Base-by-base conservation (phyloP, 2,113 vertebrate genomes). In the Microcebus murinus region DNA sequence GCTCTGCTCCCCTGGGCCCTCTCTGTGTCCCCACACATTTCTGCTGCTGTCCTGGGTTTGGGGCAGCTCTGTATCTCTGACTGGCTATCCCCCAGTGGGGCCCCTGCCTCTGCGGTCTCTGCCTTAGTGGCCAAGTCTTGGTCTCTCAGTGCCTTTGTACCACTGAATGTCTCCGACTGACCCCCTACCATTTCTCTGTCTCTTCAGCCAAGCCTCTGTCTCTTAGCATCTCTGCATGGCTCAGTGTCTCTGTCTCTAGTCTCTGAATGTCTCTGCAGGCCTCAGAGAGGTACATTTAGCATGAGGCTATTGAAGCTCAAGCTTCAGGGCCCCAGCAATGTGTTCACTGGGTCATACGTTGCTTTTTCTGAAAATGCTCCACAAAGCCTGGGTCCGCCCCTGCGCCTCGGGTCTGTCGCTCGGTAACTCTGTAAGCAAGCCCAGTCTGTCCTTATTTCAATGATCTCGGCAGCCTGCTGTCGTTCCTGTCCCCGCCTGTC, bases 361-460 rank as follows among this genome's bases (percentile, higher is more conserved):
- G 31, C 74, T 74, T 93, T 91, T 80, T 57, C 88, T 87, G 42
- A 80, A 92, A 92, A 80, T 21, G 84, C 59, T 90, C 65, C 45
- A 50, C 73, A 14, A 52, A 92, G 25, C 25, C 85, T 59, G 31
- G 55, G 42, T 39, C 23, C 3, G 27, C 42, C 65, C 76, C 42
- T 17, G 20, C 4, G 63, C 25, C 84, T 87, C 50, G 9, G 23
- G 34, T 61, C 55, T 25, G 83, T 23, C 18, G 71, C 74, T 86
- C 1, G 7, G 17, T 29, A 71, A 73, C 52, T 83, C 87, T 57
- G 65, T 52, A 23, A 6, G 63, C 29, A 23, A 6, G 63, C 29
- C 87, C 94, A n/a, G 39, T 50, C 63, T 21, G 65, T 48, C 48
- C 39, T 63, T 8, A 39, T 50, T 83, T 70, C 87, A 65, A 23